Percentiles rank a stretch among this genome's conserved stretches.
These are phyloP conservation scores for Microctenopoma steveboyesi DNA, from an alignment of 2,797 vertebrate species.

Conservation along the genomic window DNA sequence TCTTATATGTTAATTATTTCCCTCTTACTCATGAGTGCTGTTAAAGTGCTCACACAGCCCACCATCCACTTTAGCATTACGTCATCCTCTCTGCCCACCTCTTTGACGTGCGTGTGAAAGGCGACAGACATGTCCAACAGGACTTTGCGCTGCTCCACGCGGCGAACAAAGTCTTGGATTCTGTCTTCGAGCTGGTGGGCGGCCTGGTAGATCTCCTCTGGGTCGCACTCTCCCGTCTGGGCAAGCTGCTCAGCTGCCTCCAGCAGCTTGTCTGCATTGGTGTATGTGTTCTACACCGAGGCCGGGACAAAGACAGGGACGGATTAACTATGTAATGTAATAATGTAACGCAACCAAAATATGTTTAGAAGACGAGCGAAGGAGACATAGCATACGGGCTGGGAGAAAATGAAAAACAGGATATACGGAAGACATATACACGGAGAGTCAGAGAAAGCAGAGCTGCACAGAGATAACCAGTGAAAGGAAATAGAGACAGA, in stretches of 20 bases:
- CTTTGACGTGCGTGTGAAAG: constrained; percentile 98
- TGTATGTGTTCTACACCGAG: constrained; percentile 92
- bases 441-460: constrained; percentile 16
- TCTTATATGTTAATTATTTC: constrained; percentile 43
- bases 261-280: constrained; percentile 96
- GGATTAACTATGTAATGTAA: constrained; percentile 15
- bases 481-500: constrained; percentile 29
- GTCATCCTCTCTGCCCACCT: constrained; percentile 84
- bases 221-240: constrained; percentile 97
- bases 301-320: neutral
- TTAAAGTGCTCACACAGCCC: constrained; percentile 54
- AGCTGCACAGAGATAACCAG: constrained; percentile 7
- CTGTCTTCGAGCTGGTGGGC: constrained; percentile 97
- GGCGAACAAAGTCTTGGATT: constrained; percentile 97
- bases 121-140: constrained; percentile 98
- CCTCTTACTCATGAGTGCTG: constrained; percentile 27
- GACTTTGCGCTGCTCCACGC: constrained; percentile 97
- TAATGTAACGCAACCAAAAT: neutral
- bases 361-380: neutral
- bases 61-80: constrained; percentile 58
- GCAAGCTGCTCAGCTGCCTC: constrained; percentile 97
- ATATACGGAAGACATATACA: constrained; percentile 8
- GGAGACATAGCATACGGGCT: neutral
- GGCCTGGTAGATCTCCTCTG: constrained; percentile 98
- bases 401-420: constrained; percentile 37